Conservation (phyloP, 2,113 vertebrate species). For the Collichthys lucidus region DNA sequence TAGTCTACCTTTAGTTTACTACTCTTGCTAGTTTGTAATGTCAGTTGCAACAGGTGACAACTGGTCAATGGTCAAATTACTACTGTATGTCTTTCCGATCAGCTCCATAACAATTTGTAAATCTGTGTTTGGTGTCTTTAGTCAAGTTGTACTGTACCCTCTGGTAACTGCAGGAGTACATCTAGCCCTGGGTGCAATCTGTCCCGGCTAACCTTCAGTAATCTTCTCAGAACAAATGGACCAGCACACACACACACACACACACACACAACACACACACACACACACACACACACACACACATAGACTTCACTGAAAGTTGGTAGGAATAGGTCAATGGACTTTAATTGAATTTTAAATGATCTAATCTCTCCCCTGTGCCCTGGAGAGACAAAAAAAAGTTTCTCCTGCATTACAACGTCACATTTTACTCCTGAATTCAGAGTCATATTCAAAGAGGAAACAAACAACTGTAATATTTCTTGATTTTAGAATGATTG, state of each 20-base stretch:
- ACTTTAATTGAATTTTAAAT: conserved; percentile 58
- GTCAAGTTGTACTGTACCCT: neutral
- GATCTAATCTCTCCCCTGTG: conserved; percentile 31
- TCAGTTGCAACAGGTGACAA: too few relatives aligned
- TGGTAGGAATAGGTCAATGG: conserved; percentile 17
- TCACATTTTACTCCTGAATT: neutral
- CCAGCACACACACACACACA: neutral
- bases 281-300: neutral
- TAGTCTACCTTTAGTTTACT: too few relatives aligned
- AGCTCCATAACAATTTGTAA: too few relatives aligned
- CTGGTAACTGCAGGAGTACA: neutral
- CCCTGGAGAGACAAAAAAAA: neutral
- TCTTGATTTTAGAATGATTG: neutral
- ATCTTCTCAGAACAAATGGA: neutral
- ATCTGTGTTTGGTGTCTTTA: neutral
- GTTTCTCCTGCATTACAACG: conserved; percentile 8
- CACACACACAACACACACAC: neutral
- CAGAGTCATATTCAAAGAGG: neutral
- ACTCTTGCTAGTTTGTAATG: too few relatives aligned
- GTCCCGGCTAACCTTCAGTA: neutral
- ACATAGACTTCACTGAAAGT: neutral
- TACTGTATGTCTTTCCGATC: too few relatives aligned
- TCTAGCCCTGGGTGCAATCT: neutral
- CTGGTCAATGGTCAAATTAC: too few relatives aligned
- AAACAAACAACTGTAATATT: neutral